Base-by-base conservation (phyloP, 2,888 invertebrate species). In the Lucinisca nassula region DNA sequence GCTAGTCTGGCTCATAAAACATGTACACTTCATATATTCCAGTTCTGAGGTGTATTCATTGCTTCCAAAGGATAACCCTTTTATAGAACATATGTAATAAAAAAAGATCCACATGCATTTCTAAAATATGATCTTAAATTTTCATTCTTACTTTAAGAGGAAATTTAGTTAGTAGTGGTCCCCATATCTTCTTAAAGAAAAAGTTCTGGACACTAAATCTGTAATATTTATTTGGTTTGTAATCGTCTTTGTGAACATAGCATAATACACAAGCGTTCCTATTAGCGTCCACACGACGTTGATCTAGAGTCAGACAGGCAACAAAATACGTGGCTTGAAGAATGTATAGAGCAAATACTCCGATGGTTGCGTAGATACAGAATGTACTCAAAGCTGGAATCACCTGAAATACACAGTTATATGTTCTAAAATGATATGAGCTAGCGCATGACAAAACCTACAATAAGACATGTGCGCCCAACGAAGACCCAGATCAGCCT, bases 381-480 rank as follows among this genome's bases (percentile, higher is more conserved):
- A 98, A 98, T 0, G 98, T 98, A 95, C 97, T 97, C 67, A 98
- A 96, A 1, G 98, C 98, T 24, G 98, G 98, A 85, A 98, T 96
- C 93, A 98, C 97, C 97, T 97, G 91, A n/a, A 91, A 90, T 40
- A 32, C 21, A 79, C 3, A 21, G 8, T 51, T 4, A 51, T 51
- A 21, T 21, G n/a, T 21, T n/a, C 51, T 51, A 21, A 51, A 51
- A 14, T 14, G 40, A n/a, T n/a, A n/a, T n/a, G n/a, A n/a, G n/a
- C n/a, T n/a, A n/a, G n/a, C n/a, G n/a, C n/a, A n/a, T n/a, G n/a
- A n/a, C n/a, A n/a, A n/a, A n/a, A n/a, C n/a, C n/a, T n/a, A n/a
- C n/a, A n/a, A n/a, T n/a, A n/a, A n/a, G n/a, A n/a, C n/a, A n/a
- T n/a, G n/a, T n/a, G n/a, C n/a, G n/a, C n/a, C n/a, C n/a, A n/a